Base-by-base conservation (phyloP, 2,797 vertebrate species). In the Pelochelys cantorii region DNA sequence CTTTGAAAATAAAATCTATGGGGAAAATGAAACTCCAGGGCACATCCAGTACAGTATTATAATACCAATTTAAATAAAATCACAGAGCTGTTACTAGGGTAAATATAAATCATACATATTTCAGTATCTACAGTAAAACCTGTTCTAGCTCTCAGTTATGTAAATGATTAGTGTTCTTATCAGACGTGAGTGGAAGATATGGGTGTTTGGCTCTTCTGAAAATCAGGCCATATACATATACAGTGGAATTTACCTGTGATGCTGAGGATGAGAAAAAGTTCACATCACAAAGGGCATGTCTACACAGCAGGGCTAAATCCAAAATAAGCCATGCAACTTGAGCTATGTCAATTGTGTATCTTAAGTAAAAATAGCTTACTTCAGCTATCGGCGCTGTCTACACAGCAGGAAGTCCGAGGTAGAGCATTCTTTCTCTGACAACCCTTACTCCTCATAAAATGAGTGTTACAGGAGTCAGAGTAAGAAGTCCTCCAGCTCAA, bases 41-140 rank as follows among this genome's bases (percentile, higher is more conserved):
- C 34, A 71, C 34, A 77, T 13, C 83, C 83, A 82, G 78, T 25
- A 53, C 83, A 82, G 78, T 25, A 53, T 88, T n/a, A 42, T 56
- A 90, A 15, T 34, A 75, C 52, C 1, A 1, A 22, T 71, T 88
- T 34, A 94, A 92, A 71, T 8, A n/a, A n/a, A 83, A 88, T 12
- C 53, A 59, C 2, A 85, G 37, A 77, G 25, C 14, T 31, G 15
- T 34, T 56, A 5, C 23, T 23, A 54, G 25, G 10, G n/a, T 22
- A 86, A 54, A 93, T 81, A 83, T 81, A 83, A 88, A 83, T 88
- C 62, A 59, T 1, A 5, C 18, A 31, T 68, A 65, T 55, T 75
- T 84, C 62, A 37, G 31, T 87, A 34, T 57, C 42, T 85, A 14
- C 75, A 18, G 88, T n/a, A 93, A 88, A 86, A 87, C 81, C 81